phyloP scores from a whole-genome alignment of 1,140 invertebrate genomes.

The Leptinotarsa defecta region DNA sequence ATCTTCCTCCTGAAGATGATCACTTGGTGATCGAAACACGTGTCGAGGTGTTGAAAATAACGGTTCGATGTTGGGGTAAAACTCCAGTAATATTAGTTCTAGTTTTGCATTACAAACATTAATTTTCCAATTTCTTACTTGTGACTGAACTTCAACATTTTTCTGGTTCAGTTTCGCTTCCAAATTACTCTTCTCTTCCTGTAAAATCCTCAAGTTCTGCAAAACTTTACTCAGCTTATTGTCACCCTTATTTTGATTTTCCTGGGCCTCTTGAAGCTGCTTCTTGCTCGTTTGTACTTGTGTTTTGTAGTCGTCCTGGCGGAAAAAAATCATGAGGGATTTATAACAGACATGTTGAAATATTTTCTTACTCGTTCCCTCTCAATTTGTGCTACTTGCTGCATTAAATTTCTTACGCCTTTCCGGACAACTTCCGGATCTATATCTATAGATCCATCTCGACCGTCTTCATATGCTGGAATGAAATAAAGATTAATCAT shows the following conservation, averaged over 20 bases:
- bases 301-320: conserved; percentile 75
- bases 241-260: conserved; percentile 71
- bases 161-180: conserved; percentile 75
- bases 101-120: too few species aligned
- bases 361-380: conserved; percentile 69
- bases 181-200: conserved; percentile 76
- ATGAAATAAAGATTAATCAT: not conserved
- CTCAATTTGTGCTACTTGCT: conserved; percentile 86
- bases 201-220: conserved; percentile 65
- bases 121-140: conserved; percentile 54
- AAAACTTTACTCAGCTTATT: conserved; percentile 68
- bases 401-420: conserved; percentile 84
- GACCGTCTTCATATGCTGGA: conserved; percentile 48
- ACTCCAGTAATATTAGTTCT: too few species aligned
- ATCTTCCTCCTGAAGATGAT: too few species aligned
- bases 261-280: conserved; percentile 73
- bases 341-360: not conserved
- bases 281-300: conserved; percentile 70
- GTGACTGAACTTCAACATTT: conserved; percentile 67
- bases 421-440: conserved; percentile 87
- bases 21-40: too few species aligned
- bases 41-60: too few species aligned
- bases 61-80: too few species aligned
- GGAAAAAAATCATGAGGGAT: conserved; percentile 18
- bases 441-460: conserved; percentile 68